Evolutionary conservation across 2,113 vertebrate species (phyloP).

Genomic region (Aepyceros melampus): DNA sequence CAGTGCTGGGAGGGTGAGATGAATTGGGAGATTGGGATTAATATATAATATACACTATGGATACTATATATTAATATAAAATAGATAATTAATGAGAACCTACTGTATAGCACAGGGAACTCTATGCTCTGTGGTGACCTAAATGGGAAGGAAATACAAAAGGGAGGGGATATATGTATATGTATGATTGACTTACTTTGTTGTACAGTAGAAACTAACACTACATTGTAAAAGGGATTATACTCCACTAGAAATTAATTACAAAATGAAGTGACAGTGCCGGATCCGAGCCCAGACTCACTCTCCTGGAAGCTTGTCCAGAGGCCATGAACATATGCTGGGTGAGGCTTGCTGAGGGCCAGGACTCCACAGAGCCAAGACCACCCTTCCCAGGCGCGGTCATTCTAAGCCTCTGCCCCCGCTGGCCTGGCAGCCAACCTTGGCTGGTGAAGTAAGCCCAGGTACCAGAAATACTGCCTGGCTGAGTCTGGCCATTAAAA

Average conservation of each 20-base stretch:
- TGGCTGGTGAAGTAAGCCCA: not conserved
- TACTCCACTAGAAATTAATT: not conserved
- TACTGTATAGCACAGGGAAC: not conserved
- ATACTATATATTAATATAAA: not conserved
- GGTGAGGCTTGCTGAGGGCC: not conserved
- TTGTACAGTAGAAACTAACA: not conserved
- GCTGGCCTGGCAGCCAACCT: not conserved
- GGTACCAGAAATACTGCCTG: not conserved
- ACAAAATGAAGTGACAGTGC: not conserved
- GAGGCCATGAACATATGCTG: not conserved
- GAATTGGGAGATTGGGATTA: not conserved
- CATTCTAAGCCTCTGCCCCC: not conserved
- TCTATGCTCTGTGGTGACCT: not conserved
- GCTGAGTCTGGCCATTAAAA: not conserved
- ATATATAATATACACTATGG: not conserved
- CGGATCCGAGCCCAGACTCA: not conserved
- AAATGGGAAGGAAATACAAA: not conserved
- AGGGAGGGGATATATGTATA: not conserved
- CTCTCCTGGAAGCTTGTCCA: not conserved
- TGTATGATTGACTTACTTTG: not conserved
- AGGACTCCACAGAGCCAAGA: not conserved
- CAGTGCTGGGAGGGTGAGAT: not conserved
- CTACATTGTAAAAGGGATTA: not conserved
- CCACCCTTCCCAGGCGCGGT: not conserved
- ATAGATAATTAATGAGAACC: not conserved